phyloP scores from a whole-genome alignment of 1,140 invertebrate species.

The Neelides sp. region DNA sequence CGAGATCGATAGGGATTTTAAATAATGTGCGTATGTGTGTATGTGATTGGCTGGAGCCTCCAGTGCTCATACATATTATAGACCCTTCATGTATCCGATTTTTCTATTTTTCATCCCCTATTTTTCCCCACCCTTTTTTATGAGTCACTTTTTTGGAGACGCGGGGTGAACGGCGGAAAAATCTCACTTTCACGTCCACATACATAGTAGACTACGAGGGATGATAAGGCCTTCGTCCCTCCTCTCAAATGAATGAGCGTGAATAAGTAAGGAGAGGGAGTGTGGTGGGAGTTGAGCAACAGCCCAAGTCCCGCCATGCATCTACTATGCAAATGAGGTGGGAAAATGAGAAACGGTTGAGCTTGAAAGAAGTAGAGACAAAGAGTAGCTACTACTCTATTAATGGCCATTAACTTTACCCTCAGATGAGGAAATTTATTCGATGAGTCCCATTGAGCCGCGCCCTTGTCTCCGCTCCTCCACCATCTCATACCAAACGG shows the following conservation, averaged over 20 bases:
- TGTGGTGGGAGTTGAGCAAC: too few species aligned
- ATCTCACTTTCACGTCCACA: too few species aligned
- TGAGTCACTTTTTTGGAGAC: constrained; percentile 15
- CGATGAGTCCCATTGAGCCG: constrained; percentile 5
- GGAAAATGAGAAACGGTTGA: constrained; percentile 17
- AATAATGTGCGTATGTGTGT: constrained; percentile 6
- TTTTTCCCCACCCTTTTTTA: constrained; percentile 12
- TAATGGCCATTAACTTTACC: constrained; percentile 25
- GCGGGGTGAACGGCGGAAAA: too few species aligned
- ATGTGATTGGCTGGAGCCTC: too few species aligned
- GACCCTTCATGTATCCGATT: constrained; percentile 6
- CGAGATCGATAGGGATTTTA: too few species aligned
- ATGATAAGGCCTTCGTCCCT: too few species aligned
- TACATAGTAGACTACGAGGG: too few species aligned
- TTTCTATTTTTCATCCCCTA: constrained; percentile 11
- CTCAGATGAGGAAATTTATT: constrained; percentile 13
- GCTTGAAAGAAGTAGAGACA: not conserved
- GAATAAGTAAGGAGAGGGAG: too few species aligned
- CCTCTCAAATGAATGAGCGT: too few species aligned
- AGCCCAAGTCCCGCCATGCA: too few species aligned
- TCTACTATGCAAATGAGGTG: constrained; percentile 19
- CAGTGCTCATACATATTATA: not conserved
- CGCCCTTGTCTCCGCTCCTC: too few species aligned
- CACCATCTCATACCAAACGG: too few species aligned
- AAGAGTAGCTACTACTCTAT: constrained; percentile 16